A percentile compares a stretch with the other conserved stretches of the same genome.
These are phyloP conservation scores for Amiota communis DNA, from an alignment of 2,888 invertebrate species.

Conservation along the genomic window DNA sequence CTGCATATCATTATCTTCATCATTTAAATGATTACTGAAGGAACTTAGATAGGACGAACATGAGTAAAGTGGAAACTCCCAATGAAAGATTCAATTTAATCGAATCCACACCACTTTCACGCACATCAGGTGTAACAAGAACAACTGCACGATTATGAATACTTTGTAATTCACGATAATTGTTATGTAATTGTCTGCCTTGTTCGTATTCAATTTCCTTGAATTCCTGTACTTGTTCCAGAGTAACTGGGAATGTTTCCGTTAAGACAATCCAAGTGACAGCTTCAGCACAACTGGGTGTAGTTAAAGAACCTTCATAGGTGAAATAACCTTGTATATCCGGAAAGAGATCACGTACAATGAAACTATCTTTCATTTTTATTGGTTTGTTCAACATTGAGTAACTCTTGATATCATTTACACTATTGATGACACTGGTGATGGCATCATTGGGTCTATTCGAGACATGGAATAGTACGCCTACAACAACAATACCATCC, in stretches of 20 bases:
- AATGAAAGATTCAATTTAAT: conserved; percentile 36
- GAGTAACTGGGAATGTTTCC: conserved; percentile 75
- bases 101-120: conserved; percentile 19
- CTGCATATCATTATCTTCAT: background rate
- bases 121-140: conserved; percentile 46
- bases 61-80: conserved; percentile 36
- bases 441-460: conserved; percentile 63
- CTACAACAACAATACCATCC: conserved; percentile 79
- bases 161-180: conserved; percentile 72
- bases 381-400: conserved; percentile 58
- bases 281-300: conserved; percentile 81
- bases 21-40: conserved; percentile 38
- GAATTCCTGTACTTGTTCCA: conserved; percentile 74
- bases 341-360: conserved; percentile 75
- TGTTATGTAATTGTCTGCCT: conserved; percentile 72
- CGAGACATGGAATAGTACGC: conserved; percentile 77
- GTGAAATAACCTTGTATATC: conserved; percentile 76
- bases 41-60: conserved; percentile 44
- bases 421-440: conserved; percentile 61
- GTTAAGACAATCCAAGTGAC: conserved; percentile 83
- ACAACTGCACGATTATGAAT: conserved; percentile 65
- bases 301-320: conserved; percentile 84
- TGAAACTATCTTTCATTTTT: conserved; percentile 55
- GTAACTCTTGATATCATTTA: conserved; percentile 60
- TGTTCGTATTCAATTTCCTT: conserved; percentile 68